A percentile compares a stretch with the other conserved stretches of the same genome.
Evolutionary conservation across 2,888 invertebrate species (phyloP).

Genomic region (Lasioglossum zephyrum): DNA sequence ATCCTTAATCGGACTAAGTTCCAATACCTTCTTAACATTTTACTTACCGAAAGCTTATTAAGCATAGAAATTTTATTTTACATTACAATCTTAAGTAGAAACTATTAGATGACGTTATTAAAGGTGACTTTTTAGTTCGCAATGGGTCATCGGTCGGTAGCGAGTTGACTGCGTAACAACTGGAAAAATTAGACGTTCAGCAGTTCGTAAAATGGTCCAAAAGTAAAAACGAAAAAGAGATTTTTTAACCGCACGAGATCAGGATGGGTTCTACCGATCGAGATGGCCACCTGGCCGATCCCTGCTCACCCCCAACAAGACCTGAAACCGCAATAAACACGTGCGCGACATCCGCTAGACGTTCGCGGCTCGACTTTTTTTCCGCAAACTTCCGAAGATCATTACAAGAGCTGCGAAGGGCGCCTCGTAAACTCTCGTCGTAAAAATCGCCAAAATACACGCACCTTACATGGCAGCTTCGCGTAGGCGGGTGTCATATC

Average conservation of each 20-base stretch:
- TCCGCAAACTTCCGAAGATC: constrained; percentile 74
- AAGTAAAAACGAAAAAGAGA: neutral
- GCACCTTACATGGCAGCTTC: constrained; percentile 72
- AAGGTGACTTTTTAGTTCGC: too few species aligned
- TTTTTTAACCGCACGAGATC: neutral
- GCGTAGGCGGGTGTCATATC: constrained; percentile 76
- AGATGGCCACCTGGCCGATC: neutral
- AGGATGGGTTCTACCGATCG: neutral
- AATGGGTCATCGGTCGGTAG: too few species aligned
- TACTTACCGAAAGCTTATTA: too few species aligned
- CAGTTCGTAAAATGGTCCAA: neutral
- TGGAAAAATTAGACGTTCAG: too few species aligned
- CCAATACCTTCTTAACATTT: too few species aligned
- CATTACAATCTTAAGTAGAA: too few species aligned
- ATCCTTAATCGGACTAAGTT: too few species aligned
- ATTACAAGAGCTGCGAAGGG: constrained; percentile 64
- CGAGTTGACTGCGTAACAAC: too few species aligned
- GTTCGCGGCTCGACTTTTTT: constrained; percentile 48
- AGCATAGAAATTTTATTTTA: too few species aligned
- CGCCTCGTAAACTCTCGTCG: constrained; percentile 69
- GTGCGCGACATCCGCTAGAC: constrained; percentile 13
- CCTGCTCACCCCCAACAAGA: neutral
- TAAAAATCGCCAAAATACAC: constrained; percentile 76
- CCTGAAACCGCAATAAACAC: constrained; percentile 9
- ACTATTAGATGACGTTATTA: too few species aligned